Evolutionary conservation across 2,888 invertebrate genomes (phyloP), one percentile per base, ranked within the genome.

Genomic region (Heliconius aoede): DNA sequence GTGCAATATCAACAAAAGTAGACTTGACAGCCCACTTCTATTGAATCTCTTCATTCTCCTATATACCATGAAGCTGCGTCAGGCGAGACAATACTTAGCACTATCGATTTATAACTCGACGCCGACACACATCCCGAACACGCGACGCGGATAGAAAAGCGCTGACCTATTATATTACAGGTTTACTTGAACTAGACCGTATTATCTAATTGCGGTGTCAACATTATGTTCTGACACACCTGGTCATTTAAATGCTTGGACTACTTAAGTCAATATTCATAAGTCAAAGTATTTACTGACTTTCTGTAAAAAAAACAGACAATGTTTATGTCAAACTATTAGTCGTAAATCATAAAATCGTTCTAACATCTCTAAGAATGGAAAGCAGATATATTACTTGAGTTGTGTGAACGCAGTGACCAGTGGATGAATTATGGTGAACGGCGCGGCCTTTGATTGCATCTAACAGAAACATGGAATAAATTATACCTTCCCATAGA

Each of bases 101-200:
- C 60, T 71, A 71, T 71, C 71, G 71, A 75, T 75, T 64, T 64
- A 51, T 71, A 32, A 40, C 51, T 55, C 36, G 73, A 69, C 80
- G 77, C 71, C 65, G 72, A 67, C 76, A 73, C 69, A 73, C 76
- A 79, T 80, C 81, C 81, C 69, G 79, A 73, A 76, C 80, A 80
- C 72, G 75, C 79, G 76, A 79, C 74, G 72, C 76, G 76, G 79
- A 78, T 74, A 62, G 65, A 72, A 76, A 77, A 77, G 74, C 77
- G 75, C 77, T 81, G 80, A 80, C 81, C 81, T 78, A 79, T 80
- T 80, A 78, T 74, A 76, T 78, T 78, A 76, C 75, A 74, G 78
- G 80, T 72, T 79, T 79, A 73, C 74, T 74, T 74, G 77, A 79
- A 76, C 79, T 78, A 79, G 79, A 78, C 79, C 79, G 78, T 67